These are phyloP conservation scores for Taxidea taxus DNA, from an alignment of 2,113 vertebrate genomes.

Conservation along the genomic window DNA sequence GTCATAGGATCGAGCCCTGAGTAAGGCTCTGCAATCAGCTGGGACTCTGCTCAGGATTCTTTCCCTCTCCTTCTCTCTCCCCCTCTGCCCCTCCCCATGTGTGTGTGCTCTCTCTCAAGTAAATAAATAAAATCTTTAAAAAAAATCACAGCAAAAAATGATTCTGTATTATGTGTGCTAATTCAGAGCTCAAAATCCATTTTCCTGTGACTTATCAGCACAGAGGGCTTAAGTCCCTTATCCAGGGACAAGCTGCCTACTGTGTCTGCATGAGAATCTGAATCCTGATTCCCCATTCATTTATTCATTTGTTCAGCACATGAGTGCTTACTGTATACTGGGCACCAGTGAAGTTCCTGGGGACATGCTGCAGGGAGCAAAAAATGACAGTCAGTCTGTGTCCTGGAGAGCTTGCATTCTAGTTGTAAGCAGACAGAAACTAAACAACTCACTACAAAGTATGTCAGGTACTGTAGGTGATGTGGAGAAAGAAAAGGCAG, in stretches of 20 bases:
- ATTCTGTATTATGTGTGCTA: not conserved
- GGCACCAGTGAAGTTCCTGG: not conserved
- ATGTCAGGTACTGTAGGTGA: not conserved
- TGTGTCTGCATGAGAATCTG: not conserved
- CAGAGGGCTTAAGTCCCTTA: not conserved
- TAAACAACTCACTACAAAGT: not conserved
- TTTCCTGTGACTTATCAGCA: conserved; percentile 2
- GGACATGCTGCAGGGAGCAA: not conserved
- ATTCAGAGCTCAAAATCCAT: not conserved
- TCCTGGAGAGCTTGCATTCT: not conserved
- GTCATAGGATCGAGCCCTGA: not conserved
- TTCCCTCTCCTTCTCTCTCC: not conserved
- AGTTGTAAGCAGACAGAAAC: not conserved
- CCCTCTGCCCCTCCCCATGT: not conserved
- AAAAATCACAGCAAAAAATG: not conserved
- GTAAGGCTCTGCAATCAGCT: not conserved
- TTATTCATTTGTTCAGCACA: not conserved
- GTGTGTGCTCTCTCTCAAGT: not conserved
- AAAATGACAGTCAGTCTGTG: not conserved
- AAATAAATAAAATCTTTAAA: not conserved
- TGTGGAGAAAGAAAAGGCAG: not conserved
- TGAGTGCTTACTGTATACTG: not conserved
- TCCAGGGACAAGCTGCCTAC: not conserved
- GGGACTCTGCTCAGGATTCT: not conserved
- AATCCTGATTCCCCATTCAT: not conserved